Evolutionary conservation across 2,888 invertebrate species (phyloP), one percentile per base, ranked within the genome.

Genomic region (Caradrina kadenii): DNA sequence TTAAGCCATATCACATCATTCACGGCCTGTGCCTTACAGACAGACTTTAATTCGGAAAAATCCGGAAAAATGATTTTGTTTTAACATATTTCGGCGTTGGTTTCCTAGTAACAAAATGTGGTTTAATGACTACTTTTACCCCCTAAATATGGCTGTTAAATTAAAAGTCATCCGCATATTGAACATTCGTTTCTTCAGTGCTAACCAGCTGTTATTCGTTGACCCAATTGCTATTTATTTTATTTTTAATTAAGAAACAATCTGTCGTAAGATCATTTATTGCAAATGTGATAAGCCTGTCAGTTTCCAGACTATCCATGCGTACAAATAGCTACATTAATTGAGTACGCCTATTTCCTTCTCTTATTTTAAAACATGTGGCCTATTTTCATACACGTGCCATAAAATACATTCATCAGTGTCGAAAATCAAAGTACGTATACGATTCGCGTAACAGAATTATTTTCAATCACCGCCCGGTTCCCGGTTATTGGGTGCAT

Each of bases 401-500:
- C 62, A 65, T 73, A 50, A 65, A 74, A 75, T 54, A 65, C 69
- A 75, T 80, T n/a, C 17, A 73, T 79, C 68, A 63, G 42, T 64
- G 75, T 74, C 75, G 62, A 64, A 80, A 73, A 67, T 56, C 39
- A 39, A 58, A 61, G 48, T 74, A 68, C 50, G 61, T 54, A 55
- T 59, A 59, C 64, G 69, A 74, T 74, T 64, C 71, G 58, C 53
- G 73, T 76, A 73, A 76, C 64, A 72, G 75, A 77, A 77, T 77
- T 82, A 79, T 80, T 83, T 83, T 82, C 80, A 75, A 84, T 83
- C 83, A 76, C 59, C 67, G 17, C 56, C 54, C 58, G 52, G 64
- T 69, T 76, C 71, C 69, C 62, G 48, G 69, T 53, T 68, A 39
- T 84, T 83, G 82, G 82, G 73, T 55, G 55, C 48, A 59, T 69